Evolutionary conservation across 64 coral and sea anemone genomes (phyloP).

Genomic region (Orbicella faveolata): DNA sequence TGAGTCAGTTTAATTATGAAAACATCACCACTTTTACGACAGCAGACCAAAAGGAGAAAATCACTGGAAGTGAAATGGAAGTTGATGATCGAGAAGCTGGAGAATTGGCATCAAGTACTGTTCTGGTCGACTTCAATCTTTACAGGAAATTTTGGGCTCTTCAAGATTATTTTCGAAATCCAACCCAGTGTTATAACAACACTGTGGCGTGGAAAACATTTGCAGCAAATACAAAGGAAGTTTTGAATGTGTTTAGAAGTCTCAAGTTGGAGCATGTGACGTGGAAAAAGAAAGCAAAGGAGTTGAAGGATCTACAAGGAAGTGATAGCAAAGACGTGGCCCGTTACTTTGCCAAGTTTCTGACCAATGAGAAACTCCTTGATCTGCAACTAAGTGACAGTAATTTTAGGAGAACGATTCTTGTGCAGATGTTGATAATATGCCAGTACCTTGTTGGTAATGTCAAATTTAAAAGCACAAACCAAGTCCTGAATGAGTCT

Average conservation of each 20-base stretch:
- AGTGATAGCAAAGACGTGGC: slow-evolving; percentile 63
- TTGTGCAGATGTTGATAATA: slow-evolving; percentile 53
- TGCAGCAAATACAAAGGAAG: slow-evolving; percentile 65
- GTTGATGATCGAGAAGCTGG: slow-evolving; percentile 40
- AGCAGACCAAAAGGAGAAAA: slow-evolving; percentile 52
- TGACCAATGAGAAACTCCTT: slow-evolving; percentile 95
- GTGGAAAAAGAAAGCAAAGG: slow-evolving; percentile 75
- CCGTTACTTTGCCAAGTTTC: slow-evolving; percentile 92
- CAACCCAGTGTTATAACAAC: slow-evolving; percentile 72
- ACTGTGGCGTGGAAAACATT: slow-evolving; percentile 82
- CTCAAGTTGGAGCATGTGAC: slow-evolving; percentile 93
- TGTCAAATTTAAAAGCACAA: slow-evolving; percentile 89
- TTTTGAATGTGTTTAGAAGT: slow-evolving; percentile 88
- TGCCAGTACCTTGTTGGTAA: slow-evolving; percentile 72
- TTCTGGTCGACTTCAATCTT: slow-evolving; percentile 85
- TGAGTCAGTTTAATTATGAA: slow-evolving; percentile 99
- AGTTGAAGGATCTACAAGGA: slow-evolving; percentile 51
- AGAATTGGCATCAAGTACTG: slow-evolving; percentile 48
- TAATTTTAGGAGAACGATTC: slow-evolving; percentile 89
- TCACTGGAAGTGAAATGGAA: slow-evolving; percentile 29
- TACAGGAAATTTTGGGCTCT: slow-evolving; percentile 97
- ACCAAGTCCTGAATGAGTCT: slow-evolving; percentile 76
- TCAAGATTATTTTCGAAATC: slow-evolving; percentile 86
- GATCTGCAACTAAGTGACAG: slow-evolving; percentile 93
- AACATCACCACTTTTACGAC: slow-evolving; percentile 82